A percentile compares a stretch with the other conserved stretches of the same genome.
phyloP scores from a whole-genome alignment of 2,888 invertebrate species.

The Steinernema hermaphroditum region DNA sequence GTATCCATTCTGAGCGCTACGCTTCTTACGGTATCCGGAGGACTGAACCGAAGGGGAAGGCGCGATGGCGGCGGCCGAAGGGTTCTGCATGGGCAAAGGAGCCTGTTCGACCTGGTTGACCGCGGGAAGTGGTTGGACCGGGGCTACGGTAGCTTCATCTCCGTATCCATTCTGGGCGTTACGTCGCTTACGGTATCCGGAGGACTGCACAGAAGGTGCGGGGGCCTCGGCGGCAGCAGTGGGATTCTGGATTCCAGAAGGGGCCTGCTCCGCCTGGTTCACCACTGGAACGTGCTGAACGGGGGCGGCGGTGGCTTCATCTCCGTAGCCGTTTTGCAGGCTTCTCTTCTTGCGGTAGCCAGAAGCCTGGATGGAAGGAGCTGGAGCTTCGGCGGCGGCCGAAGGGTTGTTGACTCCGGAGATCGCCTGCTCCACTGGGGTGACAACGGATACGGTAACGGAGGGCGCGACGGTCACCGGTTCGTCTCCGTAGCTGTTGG shows the following conservation, averaged over 20 bases:
- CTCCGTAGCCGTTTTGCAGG: background rate
- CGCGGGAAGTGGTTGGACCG: constrained; percentile 36
- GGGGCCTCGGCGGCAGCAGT: background rate
- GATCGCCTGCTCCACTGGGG: constrained; percentile 29
- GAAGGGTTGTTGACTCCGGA: background rate
- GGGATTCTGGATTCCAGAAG: background rate
- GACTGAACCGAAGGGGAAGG: constrained; percentile 19
- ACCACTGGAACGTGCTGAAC: background rate
- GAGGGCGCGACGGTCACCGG: constrained; percentile 39
- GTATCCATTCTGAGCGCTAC: constrained; percentile 38
- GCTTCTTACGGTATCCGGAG: constrained; percentile 35
- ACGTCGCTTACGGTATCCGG: constrained; percentile 35
- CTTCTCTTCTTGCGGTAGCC: constrained; percentile 38
- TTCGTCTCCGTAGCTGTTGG: constrained; percentile 43
- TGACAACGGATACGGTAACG: constrained; percentile 28
- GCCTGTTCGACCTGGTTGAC: too few species aligned
- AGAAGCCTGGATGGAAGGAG: constrained; percentile 23
- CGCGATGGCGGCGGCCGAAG: background rate
- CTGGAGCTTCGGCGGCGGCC: constrained; percentile 20
- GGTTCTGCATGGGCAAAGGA: too few species aligned
- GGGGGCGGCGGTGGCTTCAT: background rate
- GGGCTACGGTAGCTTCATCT: constrained; percentile 31
- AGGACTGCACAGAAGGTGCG: constrained; percentile 18
- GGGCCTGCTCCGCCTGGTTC: background rate
- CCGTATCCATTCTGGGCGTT: constrained; percentile 38